phyloP scores from a whole-genome alignment of 92 coral and sea anemone species.

The Zoanthus sociatus region DNA sequence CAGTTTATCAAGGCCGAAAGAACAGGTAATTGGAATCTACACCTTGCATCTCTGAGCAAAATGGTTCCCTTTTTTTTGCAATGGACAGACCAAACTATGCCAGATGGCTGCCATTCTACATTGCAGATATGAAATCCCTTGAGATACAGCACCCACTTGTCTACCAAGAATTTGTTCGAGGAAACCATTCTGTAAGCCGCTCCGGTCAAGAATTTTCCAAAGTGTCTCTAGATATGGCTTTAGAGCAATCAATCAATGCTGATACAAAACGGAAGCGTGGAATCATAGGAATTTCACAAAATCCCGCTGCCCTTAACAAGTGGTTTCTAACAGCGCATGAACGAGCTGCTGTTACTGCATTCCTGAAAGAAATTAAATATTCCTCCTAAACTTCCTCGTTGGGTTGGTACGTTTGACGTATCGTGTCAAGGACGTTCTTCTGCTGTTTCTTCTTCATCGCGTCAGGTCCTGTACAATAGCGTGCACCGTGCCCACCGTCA shows the following conservation, averaged over 20 bases:
- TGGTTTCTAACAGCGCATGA: slow-evolving; percentile 62
- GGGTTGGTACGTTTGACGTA: too few relatives aligned
- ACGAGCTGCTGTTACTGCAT: slow-evolving; percentile 49
- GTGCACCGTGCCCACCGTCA: too few relatives aligned
- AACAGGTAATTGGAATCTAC: slow-evolving; percentile 53
- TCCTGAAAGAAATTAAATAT: slow-evolving; percentile 56
- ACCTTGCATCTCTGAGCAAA: slow-evolving; percentile 28
- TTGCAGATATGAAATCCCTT: slow-evolving; percentile 51
- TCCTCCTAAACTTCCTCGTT: too few relatives aligned
- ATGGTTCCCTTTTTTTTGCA: slow-evolving; percentile 56
- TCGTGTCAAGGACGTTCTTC: too few relatives aligned
- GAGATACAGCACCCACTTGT: slow-evolving; percentile 46
- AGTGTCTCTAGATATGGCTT: slow-evolving; percentile 47
- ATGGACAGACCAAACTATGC: slow-evolving; percentile 61
- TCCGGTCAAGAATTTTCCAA: slow-evolving; percentile 38
- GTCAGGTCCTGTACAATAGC: too few relatives aligned
- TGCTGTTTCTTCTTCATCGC: too few relatives aligned
- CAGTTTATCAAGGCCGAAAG: slow-evolving; percentile 60
- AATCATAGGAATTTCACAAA: slow-evolving; percentile 50
- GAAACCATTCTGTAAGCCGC: slow-evolving; percentile 56
- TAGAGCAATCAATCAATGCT: slow-evolving; percentile 50
- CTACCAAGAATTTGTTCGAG: slow-evolving; percentile 29
- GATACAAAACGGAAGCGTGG: slow-evolving; percentile 52
- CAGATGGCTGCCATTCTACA: slow-evolving; percentile 63
- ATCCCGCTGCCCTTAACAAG: slow-evolving; percentile 44